Evolutionary conservation across 2,888 invertebrate genomes (phyloP).

Genomic region (Dioctria rufipes): DNA sequence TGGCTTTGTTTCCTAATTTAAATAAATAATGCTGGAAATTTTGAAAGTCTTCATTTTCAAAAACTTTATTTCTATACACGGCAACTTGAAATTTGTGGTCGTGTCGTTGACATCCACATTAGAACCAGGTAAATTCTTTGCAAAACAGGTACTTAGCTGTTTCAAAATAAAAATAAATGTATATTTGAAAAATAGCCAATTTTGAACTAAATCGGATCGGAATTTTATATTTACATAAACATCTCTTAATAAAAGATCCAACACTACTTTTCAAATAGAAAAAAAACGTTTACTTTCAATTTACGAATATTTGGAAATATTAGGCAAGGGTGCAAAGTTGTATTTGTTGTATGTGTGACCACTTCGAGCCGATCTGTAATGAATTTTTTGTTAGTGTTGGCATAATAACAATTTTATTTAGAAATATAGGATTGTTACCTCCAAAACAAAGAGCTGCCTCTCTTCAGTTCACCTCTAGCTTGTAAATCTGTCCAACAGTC

Average conservation of each 20-base stretch:
- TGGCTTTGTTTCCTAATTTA: no score
- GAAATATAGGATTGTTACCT: constrained; percentile 62
- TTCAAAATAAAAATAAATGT: no score
- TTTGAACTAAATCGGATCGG: background rate
- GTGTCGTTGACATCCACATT: no score
- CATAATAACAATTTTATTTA: background rate
- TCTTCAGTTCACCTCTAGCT: constrained; percentile 83
- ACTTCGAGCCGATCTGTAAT: constrained; percentile 15
- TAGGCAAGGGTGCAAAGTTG: constrained; percentile 36
- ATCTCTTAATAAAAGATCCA: constrained; percentile 9
- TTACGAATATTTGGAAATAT: constrained; percentile 45
- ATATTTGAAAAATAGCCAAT: no score
- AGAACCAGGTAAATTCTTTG: no score
- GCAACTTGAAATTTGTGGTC: no score
- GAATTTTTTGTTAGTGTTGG: no score
- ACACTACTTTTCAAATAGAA: constrained; percentile 33
- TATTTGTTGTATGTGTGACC: constrained; percentile 9
- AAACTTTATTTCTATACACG: no score
- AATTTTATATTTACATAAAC: constrained; percentile 28
- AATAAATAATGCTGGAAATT: no score
- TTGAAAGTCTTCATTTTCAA: no score
- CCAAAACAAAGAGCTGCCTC: constrained; percentile 83
- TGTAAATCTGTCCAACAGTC: constrained; percentile 88
- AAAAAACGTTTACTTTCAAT: constrained; percentile 33
- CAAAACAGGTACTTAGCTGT: no score